phyloP scores from a whole-genome alignment of 2,888 invertebrate species.

The Opisthograptis luteolata region DNA sequence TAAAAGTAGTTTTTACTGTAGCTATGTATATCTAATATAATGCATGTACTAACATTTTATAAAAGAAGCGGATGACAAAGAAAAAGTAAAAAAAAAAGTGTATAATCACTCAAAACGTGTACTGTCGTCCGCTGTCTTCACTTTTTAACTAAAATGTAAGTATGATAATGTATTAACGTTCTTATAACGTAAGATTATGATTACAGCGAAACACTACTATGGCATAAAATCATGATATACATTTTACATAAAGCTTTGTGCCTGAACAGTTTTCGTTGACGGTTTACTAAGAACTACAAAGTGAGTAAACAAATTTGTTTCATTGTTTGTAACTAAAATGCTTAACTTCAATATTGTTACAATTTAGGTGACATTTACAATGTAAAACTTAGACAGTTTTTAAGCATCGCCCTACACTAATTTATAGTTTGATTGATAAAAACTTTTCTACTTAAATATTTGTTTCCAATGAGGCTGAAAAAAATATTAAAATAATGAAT shows the following conservation, averaged over 20 bases:
- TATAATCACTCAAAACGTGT: slow-evolving; percentile 9
- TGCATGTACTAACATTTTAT: slow-evolving; percentile 16
- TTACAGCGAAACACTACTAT: too few relatives aligned
- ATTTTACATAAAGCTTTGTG: too few relatives aligned
- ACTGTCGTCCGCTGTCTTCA: slow-evolving; percentile 4
- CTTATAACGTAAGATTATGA: slow-evolving; percentile 10
- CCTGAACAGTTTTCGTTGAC: too few relatives aligned
- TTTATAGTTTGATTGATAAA: background rate
- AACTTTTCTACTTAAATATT: slow-evolving; percentile 8
- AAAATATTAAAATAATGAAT: slow-evolving; percentile 1
- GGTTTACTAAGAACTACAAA: too few relatives aligned
- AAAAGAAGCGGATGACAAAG: slow-evolving; percentile 6
- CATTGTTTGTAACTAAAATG: too few relatives aligned
- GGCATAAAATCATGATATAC: too few relatives aligned
- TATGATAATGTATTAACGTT: slow-evolving; percentile 11
- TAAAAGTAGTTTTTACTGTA: slow-evolving; percentile 9
- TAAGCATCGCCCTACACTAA: background rate
- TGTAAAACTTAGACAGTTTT: background rate
- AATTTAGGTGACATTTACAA: background rate
- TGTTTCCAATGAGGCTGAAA: slow-evolving; percentile 17
- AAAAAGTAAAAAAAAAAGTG: slow-evolving; percentile 14
- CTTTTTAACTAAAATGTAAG: slow-evolving; percentile 9
- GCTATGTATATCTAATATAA: slow-evolving; percentile 8
- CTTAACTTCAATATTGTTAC: too few relatives aligned
- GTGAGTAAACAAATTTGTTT: background rate